Percentiles rank a stretch among this genome's conserved stretches.
These are phyloP conservation scores for Lepus americanus DNA, from an alignment of 2,113 vertebrate species.

Conservation along the genomic window DNA sequence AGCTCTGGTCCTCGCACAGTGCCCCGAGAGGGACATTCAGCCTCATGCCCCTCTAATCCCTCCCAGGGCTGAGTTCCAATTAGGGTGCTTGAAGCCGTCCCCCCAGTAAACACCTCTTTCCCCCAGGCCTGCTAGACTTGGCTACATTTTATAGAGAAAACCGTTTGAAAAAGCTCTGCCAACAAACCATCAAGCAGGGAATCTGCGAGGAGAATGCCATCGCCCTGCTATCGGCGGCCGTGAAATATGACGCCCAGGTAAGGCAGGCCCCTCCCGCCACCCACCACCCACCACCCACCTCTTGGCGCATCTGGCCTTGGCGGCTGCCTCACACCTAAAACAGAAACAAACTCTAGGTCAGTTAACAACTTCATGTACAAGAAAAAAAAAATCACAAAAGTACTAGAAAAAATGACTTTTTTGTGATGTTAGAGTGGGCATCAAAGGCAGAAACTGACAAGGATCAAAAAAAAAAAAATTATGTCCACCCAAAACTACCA, in stretches of 20 bases:
- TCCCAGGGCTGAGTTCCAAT: background rate
- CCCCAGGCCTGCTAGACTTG: conserved; percentile 94
- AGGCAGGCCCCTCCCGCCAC: conserved; percentile 58
- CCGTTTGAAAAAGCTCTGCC: conserved; percentile 96
- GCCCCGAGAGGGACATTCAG: background rate
- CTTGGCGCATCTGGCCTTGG: background rate
- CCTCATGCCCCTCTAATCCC: background rate
- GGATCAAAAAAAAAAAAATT: background rate
- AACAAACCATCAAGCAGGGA: conserved; percentile 98
- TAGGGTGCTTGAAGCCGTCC: background rate
- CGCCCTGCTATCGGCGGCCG: conserved; percentile 95
- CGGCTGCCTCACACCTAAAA: background rate
- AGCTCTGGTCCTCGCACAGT: rapidly evolving
- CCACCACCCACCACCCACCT: background rate
- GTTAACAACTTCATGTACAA: background rate
- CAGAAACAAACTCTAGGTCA: background rate
- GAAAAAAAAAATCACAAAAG: background rate
- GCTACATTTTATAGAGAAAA: conserved; percentile 96
- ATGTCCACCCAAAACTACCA: background rate
- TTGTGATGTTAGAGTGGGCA: background rate
- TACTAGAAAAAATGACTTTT: background rate
- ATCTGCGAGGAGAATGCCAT: conserved; percentile 99
- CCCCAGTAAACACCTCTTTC: conserved; percentile 5
- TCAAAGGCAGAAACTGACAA: conserved; percentile 23
- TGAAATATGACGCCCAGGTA: conserved; percentile 98